phyloP scores from a whole-genome alignment of 2,113 vertebrate genomes.

The Poeciliopsis turrubarensis region DNA sequence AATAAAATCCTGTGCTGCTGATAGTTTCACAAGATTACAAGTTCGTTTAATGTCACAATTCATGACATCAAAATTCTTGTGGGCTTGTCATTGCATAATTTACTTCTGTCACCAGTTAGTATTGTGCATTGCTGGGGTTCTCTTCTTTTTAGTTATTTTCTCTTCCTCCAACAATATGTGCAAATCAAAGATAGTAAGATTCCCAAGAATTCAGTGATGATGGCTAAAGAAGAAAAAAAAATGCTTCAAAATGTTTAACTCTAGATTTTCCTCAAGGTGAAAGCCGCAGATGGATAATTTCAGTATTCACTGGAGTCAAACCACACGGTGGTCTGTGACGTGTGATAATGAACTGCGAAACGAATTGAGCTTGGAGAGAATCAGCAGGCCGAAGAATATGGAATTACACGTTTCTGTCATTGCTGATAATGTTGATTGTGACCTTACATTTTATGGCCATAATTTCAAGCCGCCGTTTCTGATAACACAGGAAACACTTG shows the following conservation, averaged over 20 bases:
- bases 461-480: neutral
- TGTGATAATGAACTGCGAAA: conserved; percentile 48
- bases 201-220: neutral
- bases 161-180: neutral
- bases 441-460: neutral
- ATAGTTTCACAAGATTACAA: neutral
- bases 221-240: neutral
- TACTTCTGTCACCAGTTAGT: neutral
- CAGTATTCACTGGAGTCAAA: conserved; percentile 16
- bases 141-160: neutral
- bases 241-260: conserved; percentile 21
- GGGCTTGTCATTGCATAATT: neutral
- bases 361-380: conserved; percentile 22
- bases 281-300: conserved; percentile 29
- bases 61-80: neutral
- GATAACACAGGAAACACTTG: conserved; percentile 24
- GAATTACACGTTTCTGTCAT: conserved; percentile 7
- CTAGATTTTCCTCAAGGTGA: conserved; percentile 36
- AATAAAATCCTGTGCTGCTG: neutral
- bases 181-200: neutral
- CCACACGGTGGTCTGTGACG: conserved; percentile 34
- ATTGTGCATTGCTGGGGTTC: neutral
- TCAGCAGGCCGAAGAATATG: neutral
- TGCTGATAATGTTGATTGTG: conserved; percentile 12
- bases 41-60: neutral